Percentiles rank a stretch among this genome's conserved stretches.
These are phyloP conservation scores for Tetragnatha montana DNA, from an alignment of 2,888 invertebrate genomes.

Conservation along the genomic window DNA sequence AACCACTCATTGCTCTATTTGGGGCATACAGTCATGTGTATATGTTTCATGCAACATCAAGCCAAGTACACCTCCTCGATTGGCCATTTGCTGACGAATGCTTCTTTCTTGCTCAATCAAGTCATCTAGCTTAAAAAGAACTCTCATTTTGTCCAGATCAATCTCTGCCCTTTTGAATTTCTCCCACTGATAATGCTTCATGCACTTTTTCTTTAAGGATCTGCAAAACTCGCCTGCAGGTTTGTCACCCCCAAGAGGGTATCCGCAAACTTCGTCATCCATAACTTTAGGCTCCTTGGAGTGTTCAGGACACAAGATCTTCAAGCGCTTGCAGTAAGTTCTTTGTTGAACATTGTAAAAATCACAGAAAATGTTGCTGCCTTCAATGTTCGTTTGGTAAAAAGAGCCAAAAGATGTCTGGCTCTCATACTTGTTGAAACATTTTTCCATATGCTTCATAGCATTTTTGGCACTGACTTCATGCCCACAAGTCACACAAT, in stretches of 20 bases:
- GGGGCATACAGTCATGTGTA: constrained; percentile 36
- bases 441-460: constrained; percentile 97
- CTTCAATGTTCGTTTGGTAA: constrained; percentile 94
- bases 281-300: constrained; percentile 80
- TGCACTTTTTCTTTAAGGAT: constrained; percentile 91
- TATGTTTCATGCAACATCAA: constrained; percentile 97
- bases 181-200: constrained; percentile 96
- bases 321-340: constrained; percentile 93
- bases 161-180: constrained; percentile 94
- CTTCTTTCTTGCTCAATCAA: constrained; percentile 94
- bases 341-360: constrained; percentile 90
- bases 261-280: constrained; percentile 88
- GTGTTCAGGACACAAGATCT: constrained; percentile 98
- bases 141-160: constrained; percentile 87
- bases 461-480: constrained; percentile 94
- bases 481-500: constrained; percentile 97
- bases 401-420: constrained; percentile 97
- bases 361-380: constrained; percentile 98
- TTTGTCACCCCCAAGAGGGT: constrained; percentile 91
- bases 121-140: constrained; percentile 90
- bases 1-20: constrained; percentile 3
- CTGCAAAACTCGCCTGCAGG: constrained; percentile 90
- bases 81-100: constrained; percentile 83
- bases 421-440: constrained; percentile 97
- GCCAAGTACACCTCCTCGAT: constrained; percentile 92